phyloP scores from a whole-genome alignment of 1,140 invertebrate genomes.

The Sycobia sp. region DNA sequence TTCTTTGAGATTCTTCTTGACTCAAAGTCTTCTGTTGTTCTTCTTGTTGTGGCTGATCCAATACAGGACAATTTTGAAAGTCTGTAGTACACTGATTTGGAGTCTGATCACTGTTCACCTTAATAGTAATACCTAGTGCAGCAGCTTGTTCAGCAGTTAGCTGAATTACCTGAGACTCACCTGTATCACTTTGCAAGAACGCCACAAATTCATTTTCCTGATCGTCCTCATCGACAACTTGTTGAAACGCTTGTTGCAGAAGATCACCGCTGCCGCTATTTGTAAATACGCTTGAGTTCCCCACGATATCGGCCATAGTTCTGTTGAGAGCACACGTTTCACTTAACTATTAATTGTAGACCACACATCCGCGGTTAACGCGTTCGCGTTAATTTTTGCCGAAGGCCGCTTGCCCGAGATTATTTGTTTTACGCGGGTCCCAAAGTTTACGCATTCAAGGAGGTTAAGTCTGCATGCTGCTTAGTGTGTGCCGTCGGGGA shows the following conservation, averaged over 20 bases:
- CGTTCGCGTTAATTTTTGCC: no score
- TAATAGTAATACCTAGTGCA: conserved; percentile 25
- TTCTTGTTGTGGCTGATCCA: neutral
- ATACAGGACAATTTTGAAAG: neutral
- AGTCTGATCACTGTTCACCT: neutral
- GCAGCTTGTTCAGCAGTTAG: conserved; percentile 21
- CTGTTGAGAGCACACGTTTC: no score
- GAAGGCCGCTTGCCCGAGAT: no score
- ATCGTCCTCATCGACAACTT: conserved; percentile 21
- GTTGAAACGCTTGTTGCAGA: conserved; percentile 26
- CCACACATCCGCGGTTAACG: no score
- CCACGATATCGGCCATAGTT: conserved; percentile 21
- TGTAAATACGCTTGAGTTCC: conserved; percentile 15
- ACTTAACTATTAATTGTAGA: no score
- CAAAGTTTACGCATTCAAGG: neutral
- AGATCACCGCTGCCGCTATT: conserved; percentile 21
- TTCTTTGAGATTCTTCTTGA: conserved; percentile 21
- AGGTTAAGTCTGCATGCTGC: conserved; percentile 29
- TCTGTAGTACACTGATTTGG: no score
- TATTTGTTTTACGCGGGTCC: neutral
- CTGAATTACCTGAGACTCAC: conserved; percentile 20
- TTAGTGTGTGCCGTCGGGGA: neutral
- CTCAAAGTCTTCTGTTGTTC: conserved; percentile 3
- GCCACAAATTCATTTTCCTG: conserved; percentile 16
- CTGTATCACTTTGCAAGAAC: conserved; percentile 10